phyloP scores from a whole-genome alignment of 2,888 invertebrate genomes.

The Onchidella celtica region DNA sequence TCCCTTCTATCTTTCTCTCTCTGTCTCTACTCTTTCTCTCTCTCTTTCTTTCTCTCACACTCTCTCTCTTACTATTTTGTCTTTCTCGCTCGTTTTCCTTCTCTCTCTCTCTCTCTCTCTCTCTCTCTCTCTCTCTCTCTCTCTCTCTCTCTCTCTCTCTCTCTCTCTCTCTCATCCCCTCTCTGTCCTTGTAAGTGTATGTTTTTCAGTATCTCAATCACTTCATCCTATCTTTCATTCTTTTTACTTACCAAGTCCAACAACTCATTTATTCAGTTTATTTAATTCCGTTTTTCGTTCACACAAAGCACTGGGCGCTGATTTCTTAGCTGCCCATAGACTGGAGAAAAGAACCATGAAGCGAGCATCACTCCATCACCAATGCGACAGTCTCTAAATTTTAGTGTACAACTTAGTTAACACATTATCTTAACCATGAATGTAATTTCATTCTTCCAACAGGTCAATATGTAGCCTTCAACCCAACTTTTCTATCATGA shows the following conservation, averaged over 20 bases:
- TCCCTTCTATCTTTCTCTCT: background rate
- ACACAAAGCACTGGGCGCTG: no score
- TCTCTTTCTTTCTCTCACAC: background rate
- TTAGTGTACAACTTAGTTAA: background rate
- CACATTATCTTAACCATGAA: background rate
- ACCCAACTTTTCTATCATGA: background rate
- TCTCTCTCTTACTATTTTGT: background rate
- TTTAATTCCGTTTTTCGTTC: no score
- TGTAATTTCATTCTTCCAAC: background rate
- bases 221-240: no score
- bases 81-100: background rate
- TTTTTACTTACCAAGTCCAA: no score
- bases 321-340: no score
- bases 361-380: no score
- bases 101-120: background rate
- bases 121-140: background rate
- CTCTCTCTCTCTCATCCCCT: background rate
- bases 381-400: no score
- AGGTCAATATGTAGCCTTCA: no score
- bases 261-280: no score
- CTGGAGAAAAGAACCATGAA: no score
- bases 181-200: background rate
- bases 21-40: background rate
- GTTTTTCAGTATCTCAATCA: no score
- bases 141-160: background rate